phyloP scores from a whole-genome alignment of 2,113 vertebrate genomes.

The Lucifuga dentata region DNA sequence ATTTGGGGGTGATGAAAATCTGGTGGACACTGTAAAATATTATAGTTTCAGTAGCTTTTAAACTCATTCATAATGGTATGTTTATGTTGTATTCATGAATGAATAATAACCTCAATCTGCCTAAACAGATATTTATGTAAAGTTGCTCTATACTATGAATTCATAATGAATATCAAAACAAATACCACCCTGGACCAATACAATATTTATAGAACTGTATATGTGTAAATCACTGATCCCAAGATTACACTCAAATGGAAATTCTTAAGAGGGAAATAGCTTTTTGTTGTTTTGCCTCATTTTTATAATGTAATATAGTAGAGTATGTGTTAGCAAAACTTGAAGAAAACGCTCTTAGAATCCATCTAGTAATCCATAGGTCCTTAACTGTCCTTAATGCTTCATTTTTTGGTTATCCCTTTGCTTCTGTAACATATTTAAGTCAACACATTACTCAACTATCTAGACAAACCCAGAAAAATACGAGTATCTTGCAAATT shows the following conservation, averaged over 20 bases:
- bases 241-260: not conserved
- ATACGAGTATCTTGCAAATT: too few species aligned
- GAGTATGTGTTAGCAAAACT: too few species aligned
- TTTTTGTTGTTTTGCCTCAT: too few species aligned
- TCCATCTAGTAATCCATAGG: too few species aligned
- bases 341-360: too few species aligned
- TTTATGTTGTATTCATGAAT: slow-evolving; percentile 15
- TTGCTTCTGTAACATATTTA: too few species aligned
- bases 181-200: not conserved
- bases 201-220: not conserved
- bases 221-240: not conserved
- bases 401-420: too few species aligned
- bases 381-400: too few species aligned
- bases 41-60: not conserved
- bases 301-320: too few species aligned
- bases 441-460: too few species aligned
- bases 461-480: too few species aligned
- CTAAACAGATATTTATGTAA: not conserved
- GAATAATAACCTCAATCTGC: not conserved
- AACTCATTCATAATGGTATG: slow-evolving; percentile 5
- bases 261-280: not conserved
- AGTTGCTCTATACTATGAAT: slow-evolving; percentile 2
- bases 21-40: not conserved
- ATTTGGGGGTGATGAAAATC: slow-evolving; percentile 3
- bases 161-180: not conserved